Base-by-base conservation (phyloP, 2,888 invertebrate species). In the Epicampocera succincta region DNA sequence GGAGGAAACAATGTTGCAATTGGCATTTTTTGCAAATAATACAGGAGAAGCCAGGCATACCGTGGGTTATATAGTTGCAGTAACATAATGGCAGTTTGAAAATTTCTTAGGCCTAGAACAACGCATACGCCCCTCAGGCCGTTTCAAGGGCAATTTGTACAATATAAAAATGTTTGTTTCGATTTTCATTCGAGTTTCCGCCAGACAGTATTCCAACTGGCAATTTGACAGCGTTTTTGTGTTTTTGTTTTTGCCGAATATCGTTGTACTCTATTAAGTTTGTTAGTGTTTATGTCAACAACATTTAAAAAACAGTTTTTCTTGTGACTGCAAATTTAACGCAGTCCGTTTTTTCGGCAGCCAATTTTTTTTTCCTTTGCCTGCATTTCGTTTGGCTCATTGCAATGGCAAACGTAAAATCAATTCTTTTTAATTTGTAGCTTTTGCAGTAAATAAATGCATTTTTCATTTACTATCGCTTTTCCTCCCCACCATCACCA, bases 381-480 rank as follows among this genome's bases (percentile, higher is more conserved):
- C 52, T 77, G 61, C 54, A 52, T 46, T 73, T 44, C 13, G 40
- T 44, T 72, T 56, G 52, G 72, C 68, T 68, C 63, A 73, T 46
- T 63, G 61, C 68, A 65, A 44, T 38, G 61, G 68, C 77, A 61
- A 66, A 38, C 58, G 68, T 72, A 78, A 33, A 84, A 83, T 81
- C 84, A 84, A 84, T 80, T 78, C 72, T 77, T 83, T 73, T 78
- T 77, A 79, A 72, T 61, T 85, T 85, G 78, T 80, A 63, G 21
- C 58, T 77, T 74, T 78, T 56, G 60, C 82, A 82, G 83, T 82
- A 78, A 82, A 78, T 80, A 68, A 85, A 85, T 85, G 84, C 86
- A 86, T 85, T 85, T 85, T 84, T 74, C 69, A 74, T 65, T 66
- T 58, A 56, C 48, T 38, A 54, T 38, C 3, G 21, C 38, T 15